These are phyloP conservation scores for Aphelenchoides besseyi DNA, from an alignment of 1,140 invertebrate species.

Conservation along the genomic window DNA sequence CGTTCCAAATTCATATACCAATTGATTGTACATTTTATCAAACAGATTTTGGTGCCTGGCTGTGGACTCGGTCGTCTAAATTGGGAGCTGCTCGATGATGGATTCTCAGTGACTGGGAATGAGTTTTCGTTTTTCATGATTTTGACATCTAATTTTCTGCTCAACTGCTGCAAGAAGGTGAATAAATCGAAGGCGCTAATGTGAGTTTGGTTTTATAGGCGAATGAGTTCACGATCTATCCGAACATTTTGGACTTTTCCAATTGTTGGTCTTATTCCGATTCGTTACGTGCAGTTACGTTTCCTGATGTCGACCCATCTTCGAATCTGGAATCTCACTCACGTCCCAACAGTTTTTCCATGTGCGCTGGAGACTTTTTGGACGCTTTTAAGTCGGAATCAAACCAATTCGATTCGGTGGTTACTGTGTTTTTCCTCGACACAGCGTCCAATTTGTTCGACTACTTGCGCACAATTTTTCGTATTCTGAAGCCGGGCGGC, in stretches of 20 bases:
- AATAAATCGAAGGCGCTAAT: conserved; percentile 24
- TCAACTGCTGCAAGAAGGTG: conserved; percentile 46
- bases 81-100: conserved; percentile 82
- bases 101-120: conserved; percentile 89
- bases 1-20: background rate
- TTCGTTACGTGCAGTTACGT: conserved; percentile 72
- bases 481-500: conserved; percentile 78
- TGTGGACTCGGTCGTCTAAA: conserved; percentile 86
- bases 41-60: conserved; percentile 85
- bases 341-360: conserved; percentile 76
- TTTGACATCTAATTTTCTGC: conserved; percentile 69
- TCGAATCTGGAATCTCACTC: conserved; percentile 2
- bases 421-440: conserved; percentile 96
- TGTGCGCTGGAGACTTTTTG: conserved; percentile 89
- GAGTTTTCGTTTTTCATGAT: conserved; percentile 97
- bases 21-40: too few relatives aligned
- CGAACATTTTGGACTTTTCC: conserved; percentile 87
- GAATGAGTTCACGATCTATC: conserved; percentile 74
- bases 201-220: conserved; percentile 67
- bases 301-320: conserved; percentile 83
- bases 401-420: conserved; percentile 84
- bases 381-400: conserved; percentile 69
- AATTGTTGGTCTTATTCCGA: conserved; percentile 79
- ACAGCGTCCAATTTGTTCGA: conserved; percentile 91
- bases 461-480: conserved; percentile 88